phyloP scores from a whole-genome alignment of 2,113 vertebrate species.

The Gopherus flavomarginatus region DNA sequence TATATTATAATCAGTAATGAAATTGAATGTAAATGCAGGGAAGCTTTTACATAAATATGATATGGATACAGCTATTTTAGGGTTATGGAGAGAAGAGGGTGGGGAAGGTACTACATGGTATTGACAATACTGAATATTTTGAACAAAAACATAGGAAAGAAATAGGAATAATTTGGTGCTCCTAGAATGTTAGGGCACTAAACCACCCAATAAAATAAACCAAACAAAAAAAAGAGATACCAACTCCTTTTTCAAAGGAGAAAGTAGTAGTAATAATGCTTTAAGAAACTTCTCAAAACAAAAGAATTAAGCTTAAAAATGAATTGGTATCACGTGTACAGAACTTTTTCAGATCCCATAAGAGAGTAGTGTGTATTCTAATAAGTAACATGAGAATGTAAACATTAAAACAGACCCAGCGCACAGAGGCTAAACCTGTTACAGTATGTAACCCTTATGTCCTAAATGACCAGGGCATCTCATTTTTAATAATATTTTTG shows the following conservation, averaged over 20 bases:
- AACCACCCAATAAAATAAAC: too few species aligned
- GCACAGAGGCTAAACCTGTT: not conserved
- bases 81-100: not conserved
- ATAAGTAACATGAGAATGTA: not conserved
- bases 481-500: not conserved
- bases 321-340: not conserved
- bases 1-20: too few species aligned
- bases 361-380: not conserved
- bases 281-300: not conserved
- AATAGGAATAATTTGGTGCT: not conserved
- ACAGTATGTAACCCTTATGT: not conserved
- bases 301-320: not conserved
- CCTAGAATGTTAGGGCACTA: not conserved
- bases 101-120: not conserved
- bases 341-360: not conserved
- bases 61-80: not conserved
- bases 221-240: not conserved
- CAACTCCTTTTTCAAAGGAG: not conserved
- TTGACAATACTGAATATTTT: not conserved
- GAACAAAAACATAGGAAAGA: not conserved
- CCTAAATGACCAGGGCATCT: not conserved
- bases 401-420: not conserved
- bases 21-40: too few species aligned
- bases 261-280: not conserved
- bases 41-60: not conserved